These are phyloP conservation scores for Penaeus japonicus DNA, from an alignment of 1,140 invertebrate genomes.

Conservation along the genomic window DNA sequence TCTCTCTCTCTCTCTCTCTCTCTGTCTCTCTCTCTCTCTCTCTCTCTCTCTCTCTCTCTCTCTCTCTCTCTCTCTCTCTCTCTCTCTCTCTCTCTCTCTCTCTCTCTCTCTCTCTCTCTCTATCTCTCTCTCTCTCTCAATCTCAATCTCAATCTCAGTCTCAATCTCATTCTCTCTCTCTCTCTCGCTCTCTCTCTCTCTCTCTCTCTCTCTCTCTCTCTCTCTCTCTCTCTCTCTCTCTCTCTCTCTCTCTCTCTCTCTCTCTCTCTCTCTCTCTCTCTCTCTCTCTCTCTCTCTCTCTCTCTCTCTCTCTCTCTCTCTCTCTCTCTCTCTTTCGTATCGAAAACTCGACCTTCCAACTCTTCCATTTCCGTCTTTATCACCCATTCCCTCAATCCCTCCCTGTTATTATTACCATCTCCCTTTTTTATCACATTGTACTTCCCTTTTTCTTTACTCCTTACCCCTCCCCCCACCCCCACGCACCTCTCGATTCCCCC, in stretches of 20 bases:
- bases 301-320: neutral
- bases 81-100: too few species aligned
- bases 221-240: neutral
- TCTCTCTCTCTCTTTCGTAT: neutral
- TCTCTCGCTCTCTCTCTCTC: neutral
- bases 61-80: too few species aligned
- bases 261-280: neutral
- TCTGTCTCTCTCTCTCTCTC: too few species aligned
- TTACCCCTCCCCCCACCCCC: neutral
- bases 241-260: neutral
- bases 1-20: too few species aligned
- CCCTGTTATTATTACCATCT: neutral
- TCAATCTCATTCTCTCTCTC: neutral
- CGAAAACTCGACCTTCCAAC: neutral
- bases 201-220: neutral
- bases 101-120: too few species aligned
- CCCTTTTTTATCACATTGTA: neutral
- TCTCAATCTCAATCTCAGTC: neutral
- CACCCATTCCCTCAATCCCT: neutral
- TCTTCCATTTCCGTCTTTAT: neutral
- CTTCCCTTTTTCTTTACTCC: neutral
- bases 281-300: neutral
- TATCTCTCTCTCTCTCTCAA: neutral
- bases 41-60: too few species aligned
- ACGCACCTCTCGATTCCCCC: neutral